These are phyloP conservation scores for Aporrectodea caliginosa DNA, from an alignment of 1,140 invertebrate species.

Conservation along the genomic window DNA sequence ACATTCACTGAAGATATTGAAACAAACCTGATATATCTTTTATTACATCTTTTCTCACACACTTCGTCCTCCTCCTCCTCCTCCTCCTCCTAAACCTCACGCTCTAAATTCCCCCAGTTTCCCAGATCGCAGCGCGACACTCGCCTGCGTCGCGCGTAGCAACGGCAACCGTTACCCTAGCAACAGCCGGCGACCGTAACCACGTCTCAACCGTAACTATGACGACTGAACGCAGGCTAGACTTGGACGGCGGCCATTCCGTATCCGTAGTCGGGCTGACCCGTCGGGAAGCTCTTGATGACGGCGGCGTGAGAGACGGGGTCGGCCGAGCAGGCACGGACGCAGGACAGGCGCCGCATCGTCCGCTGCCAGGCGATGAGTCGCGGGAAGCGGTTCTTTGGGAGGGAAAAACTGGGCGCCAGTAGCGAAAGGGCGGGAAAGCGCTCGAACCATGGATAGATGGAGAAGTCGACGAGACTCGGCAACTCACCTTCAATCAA, in stretches of 20 bases:
- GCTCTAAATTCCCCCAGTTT: no score
- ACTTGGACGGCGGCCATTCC: neutral
- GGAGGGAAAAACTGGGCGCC: neutral
- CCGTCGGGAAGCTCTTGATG: neutral
- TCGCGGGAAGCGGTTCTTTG: neutral
- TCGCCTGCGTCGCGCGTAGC: no score
- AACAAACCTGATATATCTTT: no score
- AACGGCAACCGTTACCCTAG: no score
- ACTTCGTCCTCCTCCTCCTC: no score
- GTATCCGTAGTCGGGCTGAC: neutral
- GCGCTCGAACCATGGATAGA: constrained; percentile 27
- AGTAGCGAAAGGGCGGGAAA: constrained; percentile 1
- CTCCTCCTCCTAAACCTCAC: no score
- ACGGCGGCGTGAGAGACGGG: neutral
- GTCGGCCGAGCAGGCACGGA: neutral
- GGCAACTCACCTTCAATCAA: constrained; percentile 13
- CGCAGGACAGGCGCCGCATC: constrained; percentile 7
- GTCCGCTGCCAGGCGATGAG: neutral
- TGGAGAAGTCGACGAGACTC: constrained; percentile 16
- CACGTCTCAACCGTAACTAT: no score
- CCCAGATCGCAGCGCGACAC: no score
- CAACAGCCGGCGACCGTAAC: no score
- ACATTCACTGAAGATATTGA: no score
- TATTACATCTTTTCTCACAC: no score
- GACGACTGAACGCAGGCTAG: no score